Evolutionary conservation across 1,140 invertebrate genomes (phyloP), one percentile per base, ranked within the genome.

Genomic region (Ips typographus): DNA sequence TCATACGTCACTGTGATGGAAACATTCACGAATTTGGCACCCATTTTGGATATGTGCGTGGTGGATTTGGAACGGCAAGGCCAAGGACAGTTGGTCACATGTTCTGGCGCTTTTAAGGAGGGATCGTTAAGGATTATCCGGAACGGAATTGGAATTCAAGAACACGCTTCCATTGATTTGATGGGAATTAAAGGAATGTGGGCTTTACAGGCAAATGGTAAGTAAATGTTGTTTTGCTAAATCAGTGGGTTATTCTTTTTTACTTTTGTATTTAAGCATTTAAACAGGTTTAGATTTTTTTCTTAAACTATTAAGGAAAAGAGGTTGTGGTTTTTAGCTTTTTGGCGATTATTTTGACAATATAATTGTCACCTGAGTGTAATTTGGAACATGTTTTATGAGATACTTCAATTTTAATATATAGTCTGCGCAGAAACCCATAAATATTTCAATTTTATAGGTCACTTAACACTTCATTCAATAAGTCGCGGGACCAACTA

Each of bases 141-240:
- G 65, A 96, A 94, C 83, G 93, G 94, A n/a, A 95, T 95, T 76
- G 93, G 94, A 1, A 95, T 95, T 65, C 92, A 95, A 79, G 97
- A 99, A 81, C 93, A 97, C 82, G 97, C 97, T 0, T 95, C 91
- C 57, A 98, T 99, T 74, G 98, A 99, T 85, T 84, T 99, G 64
- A 89, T 93, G 8, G 95, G 96, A 40, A 98, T 99, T 58, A 98
- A 98, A 83, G 96, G 95, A 65, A 95, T 98, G 87, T 98, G 95
- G 95, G 92, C 95, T 1, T 83, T 98, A 4, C 91, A 91, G 71
- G 87, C 88, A 3, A 86, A 86, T 3, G 84, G 82, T 72, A 80
- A 80, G 5, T 76, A 37, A 41, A 3, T 62, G 42, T 47, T 49
- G 3, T 38, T 47, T 51, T 62, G 41, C 22, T 37, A 37, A 49